Conservation (phyloP, 2,888 invertebrate genomes). For the Himalopsyche tibetana region DNA sequence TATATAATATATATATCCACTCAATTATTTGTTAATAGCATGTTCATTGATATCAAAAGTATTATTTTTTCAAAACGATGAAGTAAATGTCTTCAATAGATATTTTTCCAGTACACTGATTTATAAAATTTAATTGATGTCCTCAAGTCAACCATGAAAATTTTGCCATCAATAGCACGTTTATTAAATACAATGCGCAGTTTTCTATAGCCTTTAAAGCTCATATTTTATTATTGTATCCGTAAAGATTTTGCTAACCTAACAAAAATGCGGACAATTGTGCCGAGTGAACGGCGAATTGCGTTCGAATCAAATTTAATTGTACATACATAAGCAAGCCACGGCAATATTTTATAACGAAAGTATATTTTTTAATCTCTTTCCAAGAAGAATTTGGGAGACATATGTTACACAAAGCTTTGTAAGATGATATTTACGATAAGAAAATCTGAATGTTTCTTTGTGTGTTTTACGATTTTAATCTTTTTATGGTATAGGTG, state of each 20-base stretch:
- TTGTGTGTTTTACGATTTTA: too few species aligned
- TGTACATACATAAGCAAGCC: slow-evolving; percentile 39
- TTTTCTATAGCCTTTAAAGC: slow-evolving; percentile 45
- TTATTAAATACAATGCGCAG: slow-evolving; percentile 41
- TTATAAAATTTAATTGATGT: slow-evolving; percentile 53
- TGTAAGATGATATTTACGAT: too few species aligned
- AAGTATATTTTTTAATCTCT: slow-evolving; percentile 1
- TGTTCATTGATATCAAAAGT: slow-evolving; percentile 12
- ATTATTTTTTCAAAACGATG: background rate
- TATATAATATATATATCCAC: background rate
- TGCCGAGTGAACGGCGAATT: slow-evolving; percentile 51
- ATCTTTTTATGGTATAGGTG: too few species aligned
- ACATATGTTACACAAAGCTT: too few species aligned
- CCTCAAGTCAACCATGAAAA: slow-evolving; percentile 60
- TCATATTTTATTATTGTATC: slow-evolving; percentile 33
- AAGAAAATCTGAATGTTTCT: too few species aligned
- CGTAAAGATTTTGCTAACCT: slow-evolving; percentile 34
- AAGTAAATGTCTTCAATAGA: background rate
- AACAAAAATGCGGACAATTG: slow-evolving; percentile 55
- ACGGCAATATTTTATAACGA: background rate
- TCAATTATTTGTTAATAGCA: slow-evolving; percentile 11
- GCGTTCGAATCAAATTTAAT: slow-evolving; percentile 60
- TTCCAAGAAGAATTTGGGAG: too few species aligned
- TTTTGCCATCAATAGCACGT: slow-evolving; percentile 50
- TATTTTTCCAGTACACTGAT: slow-evolving; percentile 18